Conservation (phyloP, 1,140 invertebrate genomes). For the Drosophila punjabiensis region DNA sequence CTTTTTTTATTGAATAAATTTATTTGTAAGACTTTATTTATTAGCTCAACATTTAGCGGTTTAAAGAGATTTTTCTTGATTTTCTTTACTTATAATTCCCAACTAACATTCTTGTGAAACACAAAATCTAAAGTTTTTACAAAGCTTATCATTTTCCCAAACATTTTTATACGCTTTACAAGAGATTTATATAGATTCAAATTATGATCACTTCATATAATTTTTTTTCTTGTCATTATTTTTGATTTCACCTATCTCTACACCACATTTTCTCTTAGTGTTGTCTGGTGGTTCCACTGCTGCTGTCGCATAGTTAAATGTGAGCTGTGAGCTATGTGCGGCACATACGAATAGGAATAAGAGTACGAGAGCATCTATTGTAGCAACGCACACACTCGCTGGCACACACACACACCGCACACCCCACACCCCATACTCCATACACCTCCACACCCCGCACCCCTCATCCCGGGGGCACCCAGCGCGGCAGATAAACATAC, state of each 20-base stretch:
- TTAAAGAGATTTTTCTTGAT: not conserved
- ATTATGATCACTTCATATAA: too few relatives aligned
- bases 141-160: too few relatives aligned
- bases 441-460: not conserved
- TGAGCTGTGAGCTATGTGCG: constrained; percentile 52
- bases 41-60: not conserved
- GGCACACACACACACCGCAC: constrained; percentile 9
- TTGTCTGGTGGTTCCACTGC: constrained; percentile 4
- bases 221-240: not conserved
- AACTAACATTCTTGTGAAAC: not conserved
- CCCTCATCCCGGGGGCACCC: not conserved
- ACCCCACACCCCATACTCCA: not conserved
- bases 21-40: too few relatives aligned
- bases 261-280: not conserved
- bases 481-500: constrained; percentile 40
- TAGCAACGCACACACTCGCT: constrained; percentile 38
- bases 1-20: too few relatives aligned
- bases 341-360: constrained; percentile 38
- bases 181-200: too few relatives aligned
- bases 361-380: constrained; percentile 48
- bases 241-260: not conserved
- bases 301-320: constrained; percentile 65
- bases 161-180: too few relatives aligned
- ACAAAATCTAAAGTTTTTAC: too few relatives aligned
- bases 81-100: not conserved